Evolutionary conservation across 1,140 invertebrate genomes (phyloP).

Genomic region (Agrypnia vestita): DNA sequence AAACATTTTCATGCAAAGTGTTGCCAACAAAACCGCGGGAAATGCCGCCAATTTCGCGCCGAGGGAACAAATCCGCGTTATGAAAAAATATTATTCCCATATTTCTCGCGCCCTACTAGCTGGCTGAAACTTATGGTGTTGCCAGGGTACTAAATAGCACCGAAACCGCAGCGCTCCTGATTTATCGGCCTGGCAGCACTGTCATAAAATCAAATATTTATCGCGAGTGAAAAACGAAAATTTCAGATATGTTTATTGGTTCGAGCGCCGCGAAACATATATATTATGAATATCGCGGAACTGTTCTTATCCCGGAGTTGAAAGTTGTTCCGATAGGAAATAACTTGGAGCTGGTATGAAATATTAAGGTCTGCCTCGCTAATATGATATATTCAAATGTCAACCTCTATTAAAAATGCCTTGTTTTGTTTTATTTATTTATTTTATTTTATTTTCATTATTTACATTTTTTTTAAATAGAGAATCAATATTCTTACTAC

Average conservation of each 20-base stretch:
- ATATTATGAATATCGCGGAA: too few relatives aligned
- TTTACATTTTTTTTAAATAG: too few relatives aligned
- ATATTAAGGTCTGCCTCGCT: too few relatives aligned
- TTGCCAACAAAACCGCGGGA: background rate
- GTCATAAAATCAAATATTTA: slow-evolving; percentile 35
- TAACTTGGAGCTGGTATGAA: too few relatives aligned
- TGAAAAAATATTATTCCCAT: slow-evolving; percentile 7
- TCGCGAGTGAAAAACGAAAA: slow-evolving; percentile 12
- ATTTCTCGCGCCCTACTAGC: slow-evolving; percentile 5
- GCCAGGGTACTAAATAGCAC: slow-evolving; percentile 26
- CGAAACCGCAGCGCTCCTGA: slow-evolving; percentile 14
- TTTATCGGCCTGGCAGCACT: slow-evolving; percentile 20
- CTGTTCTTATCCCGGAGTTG: too few relatives aligned
- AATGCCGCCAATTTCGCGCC: background rate
- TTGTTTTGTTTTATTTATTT: too few relatives aligned
- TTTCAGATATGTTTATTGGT: background rate
- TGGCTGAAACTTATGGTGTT: slow-evolving; percentile 15
- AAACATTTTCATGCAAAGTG: background rate
- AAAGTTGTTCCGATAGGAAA: too few relatives aligned
- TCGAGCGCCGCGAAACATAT: too few relatives aligned
- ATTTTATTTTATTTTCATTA: too few relatives aligned
- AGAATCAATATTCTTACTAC: too few relatives aligned
- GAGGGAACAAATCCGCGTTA: background rate
- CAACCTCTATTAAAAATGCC: too few relatives aligned
- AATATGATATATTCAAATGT: too few relatives aligned